phyloP scores from a whole-genome alignment of 1,140 invertebrate species.

The Drosophila tropicalis region DNA sequence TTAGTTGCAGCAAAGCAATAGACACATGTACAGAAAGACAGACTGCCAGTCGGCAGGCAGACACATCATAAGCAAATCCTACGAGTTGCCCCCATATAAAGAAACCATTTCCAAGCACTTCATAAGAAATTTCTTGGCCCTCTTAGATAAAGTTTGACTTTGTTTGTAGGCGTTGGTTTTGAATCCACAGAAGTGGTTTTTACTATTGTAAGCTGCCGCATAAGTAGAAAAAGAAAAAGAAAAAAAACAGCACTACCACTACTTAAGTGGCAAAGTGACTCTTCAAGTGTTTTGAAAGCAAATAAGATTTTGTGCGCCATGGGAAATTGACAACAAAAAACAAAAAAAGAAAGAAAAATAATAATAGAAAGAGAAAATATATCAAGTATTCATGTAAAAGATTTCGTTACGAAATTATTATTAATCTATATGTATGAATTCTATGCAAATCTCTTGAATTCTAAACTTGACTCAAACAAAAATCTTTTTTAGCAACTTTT shows the following conservation, averaged over 20 bases:
- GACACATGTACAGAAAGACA: not conserved
- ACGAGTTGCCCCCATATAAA: conserved; percentile 29
- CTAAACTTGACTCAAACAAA: not conserved
- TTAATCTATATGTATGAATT: not conserved
- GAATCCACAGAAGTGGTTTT: conserved; percentile 5
- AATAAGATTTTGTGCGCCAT: conserved; percentile 5
- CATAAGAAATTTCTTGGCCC: conserved; percentile 19
- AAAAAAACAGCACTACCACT: conserved; percentile 5
- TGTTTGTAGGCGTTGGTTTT: conserved; percentile 58
- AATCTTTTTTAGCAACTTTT: not conserved
- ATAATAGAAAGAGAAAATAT: not conserved
- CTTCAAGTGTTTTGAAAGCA: conserved; percentile 6
- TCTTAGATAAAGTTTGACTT: conserved; percentile 18
- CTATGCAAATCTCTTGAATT: not conserved
- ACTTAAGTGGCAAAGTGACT: conserved; percentile 11
- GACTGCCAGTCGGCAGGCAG: not conserved
- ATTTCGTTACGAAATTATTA: conserved; percentile 1
- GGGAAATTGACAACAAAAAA: not conserved
- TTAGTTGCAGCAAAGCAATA: conserved; percentile 46
- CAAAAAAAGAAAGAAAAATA: not conserved
- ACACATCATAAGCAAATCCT: conserved; percentile 19
- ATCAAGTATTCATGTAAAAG: not conserved
- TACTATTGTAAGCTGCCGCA: conserved; percentile 2
- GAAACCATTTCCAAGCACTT: conserved; percentile 61
- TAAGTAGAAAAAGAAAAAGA: not conserved